Conservation (phyloP, 2,797 vertebrate species). For the Etheostoma perlongum region DNA sequence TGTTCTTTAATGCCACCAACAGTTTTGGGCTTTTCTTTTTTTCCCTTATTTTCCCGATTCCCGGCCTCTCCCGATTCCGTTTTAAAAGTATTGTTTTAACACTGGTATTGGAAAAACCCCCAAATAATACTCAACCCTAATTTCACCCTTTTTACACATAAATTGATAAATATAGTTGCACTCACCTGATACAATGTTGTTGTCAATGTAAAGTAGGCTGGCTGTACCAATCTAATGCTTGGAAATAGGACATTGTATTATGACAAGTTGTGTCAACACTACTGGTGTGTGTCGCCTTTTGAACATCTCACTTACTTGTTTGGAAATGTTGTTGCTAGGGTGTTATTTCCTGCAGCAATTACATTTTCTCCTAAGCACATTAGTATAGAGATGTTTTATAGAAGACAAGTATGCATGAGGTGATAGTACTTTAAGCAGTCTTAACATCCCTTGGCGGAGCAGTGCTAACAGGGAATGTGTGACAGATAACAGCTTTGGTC, state of each 20-base stretch:
- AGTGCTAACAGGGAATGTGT: neutral
- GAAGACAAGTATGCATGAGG: neutral
- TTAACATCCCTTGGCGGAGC: neutral
- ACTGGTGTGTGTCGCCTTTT: neutral
- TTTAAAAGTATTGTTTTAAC: no score
- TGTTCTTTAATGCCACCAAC: no score
- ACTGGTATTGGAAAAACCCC: no score
- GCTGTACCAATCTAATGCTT: neutral
- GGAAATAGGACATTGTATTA: neutral
- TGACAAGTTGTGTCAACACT: neutral
- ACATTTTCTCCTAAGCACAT: neutral
- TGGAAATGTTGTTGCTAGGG: neutral
- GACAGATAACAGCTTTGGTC: conserved; percentile 8
- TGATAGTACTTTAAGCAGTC: conserved; percentile 16
- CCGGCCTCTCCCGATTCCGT: no score
- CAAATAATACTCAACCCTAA: no score
- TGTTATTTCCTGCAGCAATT: neutral
- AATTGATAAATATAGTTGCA: no score
- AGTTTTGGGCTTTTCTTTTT: no score
- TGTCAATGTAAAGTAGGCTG: neutral
- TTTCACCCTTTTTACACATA: no score
- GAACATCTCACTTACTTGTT: neutral
- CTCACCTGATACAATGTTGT: neutral
- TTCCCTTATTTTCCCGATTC: no score
- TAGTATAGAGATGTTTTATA: conserved; percentile 5